Conservation (phyloP, 2,797 vertebrate genomes). For the Amniataba percoides region DNA sequence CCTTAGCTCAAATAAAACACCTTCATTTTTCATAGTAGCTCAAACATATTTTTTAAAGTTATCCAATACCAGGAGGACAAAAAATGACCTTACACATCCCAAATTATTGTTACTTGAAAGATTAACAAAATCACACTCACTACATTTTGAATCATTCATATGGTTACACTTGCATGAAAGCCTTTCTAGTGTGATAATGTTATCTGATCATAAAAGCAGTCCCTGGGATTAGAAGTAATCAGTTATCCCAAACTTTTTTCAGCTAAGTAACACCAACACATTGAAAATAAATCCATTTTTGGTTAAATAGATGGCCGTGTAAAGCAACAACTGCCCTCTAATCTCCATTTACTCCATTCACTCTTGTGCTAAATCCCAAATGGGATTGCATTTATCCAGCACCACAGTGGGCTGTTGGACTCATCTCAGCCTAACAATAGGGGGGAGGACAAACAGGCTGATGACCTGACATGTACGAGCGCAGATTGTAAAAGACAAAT, state of each 20-base stretch:
- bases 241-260: slow-evolving; percentile 6
- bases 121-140: neutral
- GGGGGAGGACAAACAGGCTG: slow-evolving; percentile 61
- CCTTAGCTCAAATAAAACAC: neutral
- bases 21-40: neutral
- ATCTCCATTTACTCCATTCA: slow-evolving; percentile 56
- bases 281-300: slow-evolving; percentile 24
- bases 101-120: neutral
- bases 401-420: slow-evolving; percentile 51
- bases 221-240: slow-evolving; percentile 18
- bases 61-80: neutral
- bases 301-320: slow-evolving; percentile 31
- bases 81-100: slow-evolving; percentile 2
- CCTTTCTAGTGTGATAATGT: slow-evolving; percentile 4
- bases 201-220: slow-evolving; percentile 17
- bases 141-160: slow-evolving; percentile 21
- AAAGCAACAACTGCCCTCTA: slow-evolving; percentile 47
- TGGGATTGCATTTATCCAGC: slow-evolving; percentile 68
- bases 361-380: slow-evolving; percentile 70
- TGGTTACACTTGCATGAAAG: slow-evolving; percentile 6
- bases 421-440: slow-evolving; percentile 74
- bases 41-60: slow-evolving; percentile 16
- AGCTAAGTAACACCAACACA: slow-evolving; percentile 3
- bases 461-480: slow-evolving; percentile 64
- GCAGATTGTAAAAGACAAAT: slow-evolving; percentile 70